These are phyloP conservation scores for Halocaridina rubra DNA, from an alignment of 2,888 invertebrate species.

Conservation along the genomic window DNA sequence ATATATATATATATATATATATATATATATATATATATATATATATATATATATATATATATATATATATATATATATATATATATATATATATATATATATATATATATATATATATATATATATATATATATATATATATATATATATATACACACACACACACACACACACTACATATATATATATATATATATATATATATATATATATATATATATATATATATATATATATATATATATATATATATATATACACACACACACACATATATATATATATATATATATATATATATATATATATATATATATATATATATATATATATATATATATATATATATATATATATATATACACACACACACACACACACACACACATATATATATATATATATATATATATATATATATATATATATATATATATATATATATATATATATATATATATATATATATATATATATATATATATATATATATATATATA, in stretches of 20 bases:
- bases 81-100: constrained; percentile 33
- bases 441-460: constrained; percentile 9
- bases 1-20: constrained; percentile 14
- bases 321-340: constrained; percentile 35
- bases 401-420: constrained; percentile 28
- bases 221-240: background rate
- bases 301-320: constrained; percentile 25
- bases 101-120: constrained; percentile 24
- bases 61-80: constrained; percentile 35
- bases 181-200: constrained; percentile 16
- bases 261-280: background rate
- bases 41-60: constrained; percentile 23
- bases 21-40: constrained; percentile 20
- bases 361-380: constrained; percentile 6
- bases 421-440: constrained; percentile 35
- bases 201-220: background rate
- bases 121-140: constrained; percentile 24
- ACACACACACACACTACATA: constrained; percentile 21
- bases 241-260: constrained; percentile 4
- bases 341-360: constrained; percentile 33
- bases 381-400: constrained; percentile 18
- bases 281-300: constrained; percentile 19
- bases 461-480: background rate
- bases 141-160: constrained; percentile 20
- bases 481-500: background rate